These are phyloP conservation scores for Thumatha senex DNA, from an alignment of 2,888 invertebrate genomes.

Conservation along the genomic window DNA sequence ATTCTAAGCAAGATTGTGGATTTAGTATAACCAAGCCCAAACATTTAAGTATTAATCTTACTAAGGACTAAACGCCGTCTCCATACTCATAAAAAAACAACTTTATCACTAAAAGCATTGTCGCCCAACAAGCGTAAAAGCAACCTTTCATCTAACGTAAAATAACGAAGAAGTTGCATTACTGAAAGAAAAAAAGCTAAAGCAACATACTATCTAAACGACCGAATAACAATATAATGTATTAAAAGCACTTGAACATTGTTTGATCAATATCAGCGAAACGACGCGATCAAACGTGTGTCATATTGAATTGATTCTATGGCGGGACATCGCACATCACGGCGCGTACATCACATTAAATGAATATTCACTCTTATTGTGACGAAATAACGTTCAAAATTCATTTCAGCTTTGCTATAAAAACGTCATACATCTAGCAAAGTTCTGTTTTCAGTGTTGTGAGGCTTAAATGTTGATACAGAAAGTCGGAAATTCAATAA, in stretches of 20 bases:
- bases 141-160: too few relatives aligned
- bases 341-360: conserved; percentile 27
- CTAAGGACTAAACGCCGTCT: too few relatives aligned
- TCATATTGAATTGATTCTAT: conserved; percentile 74
- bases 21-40: too few relatives aligned
- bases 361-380: conserved; percentile 19
- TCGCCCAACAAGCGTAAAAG: too few relatives aligned
- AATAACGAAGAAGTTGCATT: too few relatives aligned
- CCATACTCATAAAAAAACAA: too few relatives aligned
- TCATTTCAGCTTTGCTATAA: conserved; percentile 6
- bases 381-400: conserved; percentile 23
- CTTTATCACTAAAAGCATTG: too few relatives aligned
- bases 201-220: background rate
- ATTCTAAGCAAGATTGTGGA: too few relatives aligned
- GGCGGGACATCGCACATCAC: conserved; percentile 46
- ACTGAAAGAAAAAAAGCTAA: too few relatives aligned
- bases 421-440: conserved; percentile 23
- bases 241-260: conserved; percentile 45
- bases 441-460: conserved; percentile 2
- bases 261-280: conserved; percentile 54
- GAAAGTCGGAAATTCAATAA: conserved; percentile 13
- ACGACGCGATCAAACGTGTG: conserved; percentile 67
- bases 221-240: conserved; percentile 23
- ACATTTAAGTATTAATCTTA: too few relatives aligned
- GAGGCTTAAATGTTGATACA: background rate